Evolutionary conservation across 2,888 invertebrate species (phyloP), one percentile per base, ranked within the genome.

Genomic region (Drosophila nigricruria): DNA sequence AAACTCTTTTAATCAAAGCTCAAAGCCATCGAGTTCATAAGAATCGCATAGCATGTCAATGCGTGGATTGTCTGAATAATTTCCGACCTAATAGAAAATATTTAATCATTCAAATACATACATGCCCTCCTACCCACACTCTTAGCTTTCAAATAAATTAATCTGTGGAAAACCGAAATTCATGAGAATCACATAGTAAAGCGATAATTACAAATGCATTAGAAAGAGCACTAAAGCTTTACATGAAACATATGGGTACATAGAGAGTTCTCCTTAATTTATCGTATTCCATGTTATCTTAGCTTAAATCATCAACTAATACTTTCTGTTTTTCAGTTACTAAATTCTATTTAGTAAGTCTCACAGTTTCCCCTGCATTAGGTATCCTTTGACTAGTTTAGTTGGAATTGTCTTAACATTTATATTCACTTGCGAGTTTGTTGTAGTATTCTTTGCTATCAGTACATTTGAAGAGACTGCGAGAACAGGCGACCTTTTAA

Each of bases 401-500:
- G 16, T 27, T 47, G 27, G 12, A 30, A 62, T 36, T 18, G 20
- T 30, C 20, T 32, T 34, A 47, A 27, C n/a, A 18, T 25, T n/a
- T n/a, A 45, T 25, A 54, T 16, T 34, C 32, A n/a, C 12, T 25
- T 16, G 14, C 2, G 5, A 27, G 9, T 42, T 16, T 30, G 0
- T n/a, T 10, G n/a, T n/a, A n/a, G n/a, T 36, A 9, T 16, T 27
- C 9, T 14, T 10, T 42, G 43, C 47, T 42, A 57, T 70, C 45
- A 54, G 53, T 14, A 27, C 10, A 16, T 25, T 5, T 53, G 20
- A 73, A 45, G 47, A 32, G 40, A 20, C 9, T n/a, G 76, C 36
- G 40, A 57, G 23, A 59, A 27, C 10, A 10, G 56, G 57, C 49
- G 61, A 59, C 59, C 60, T 56, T 43, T 49, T 43, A 66, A 20